Conservation (phyloP, 2,113 vertebrate species). For the Ptychochromis oligacanthus region DNA sequence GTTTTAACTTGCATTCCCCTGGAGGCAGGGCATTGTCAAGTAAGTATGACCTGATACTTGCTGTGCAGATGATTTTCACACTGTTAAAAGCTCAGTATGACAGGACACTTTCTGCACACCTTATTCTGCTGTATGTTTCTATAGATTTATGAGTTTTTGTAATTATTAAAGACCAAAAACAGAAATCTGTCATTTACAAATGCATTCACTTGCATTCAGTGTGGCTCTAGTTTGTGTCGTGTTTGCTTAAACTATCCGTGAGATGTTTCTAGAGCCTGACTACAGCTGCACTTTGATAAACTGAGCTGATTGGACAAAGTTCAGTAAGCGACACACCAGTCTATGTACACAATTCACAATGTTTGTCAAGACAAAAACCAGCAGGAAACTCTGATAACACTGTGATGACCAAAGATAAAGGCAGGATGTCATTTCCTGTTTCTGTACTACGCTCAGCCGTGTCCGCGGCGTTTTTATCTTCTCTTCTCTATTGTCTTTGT, state of each 20-base stretch:
- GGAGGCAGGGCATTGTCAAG: slow-evolving; percentile 99
- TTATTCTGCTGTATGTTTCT: no score
- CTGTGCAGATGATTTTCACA: background rate
- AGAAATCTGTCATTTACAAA: background rate
- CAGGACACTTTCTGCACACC: no score
- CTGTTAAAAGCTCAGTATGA: background rate
- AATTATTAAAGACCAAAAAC: background rate
- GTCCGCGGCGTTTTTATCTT: background rate
- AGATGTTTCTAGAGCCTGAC: background rate
- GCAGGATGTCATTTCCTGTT: background rate
- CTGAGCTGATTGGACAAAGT: background rate
- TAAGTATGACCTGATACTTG: slow-evolving; percentile 80
- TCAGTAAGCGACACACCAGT: background rate
- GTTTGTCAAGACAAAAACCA: background rate
- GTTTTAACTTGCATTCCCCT: slow-evolving; percentile 96
- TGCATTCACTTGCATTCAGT: background rate
- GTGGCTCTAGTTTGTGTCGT: no score
- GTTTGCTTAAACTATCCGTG: no score
- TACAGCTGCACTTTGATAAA: background rate
- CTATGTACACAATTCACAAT: accelerated
- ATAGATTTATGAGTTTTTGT: no score
- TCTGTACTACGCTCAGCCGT: background rate
- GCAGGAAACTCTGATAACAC: background rate
- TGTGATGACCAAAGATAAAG: background rate
- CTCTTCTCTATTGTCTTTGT: background rate